Conservation (phyloP, 2,797 vertebrate genomes). For the Schizopygopsis malacanthus region DNA sequence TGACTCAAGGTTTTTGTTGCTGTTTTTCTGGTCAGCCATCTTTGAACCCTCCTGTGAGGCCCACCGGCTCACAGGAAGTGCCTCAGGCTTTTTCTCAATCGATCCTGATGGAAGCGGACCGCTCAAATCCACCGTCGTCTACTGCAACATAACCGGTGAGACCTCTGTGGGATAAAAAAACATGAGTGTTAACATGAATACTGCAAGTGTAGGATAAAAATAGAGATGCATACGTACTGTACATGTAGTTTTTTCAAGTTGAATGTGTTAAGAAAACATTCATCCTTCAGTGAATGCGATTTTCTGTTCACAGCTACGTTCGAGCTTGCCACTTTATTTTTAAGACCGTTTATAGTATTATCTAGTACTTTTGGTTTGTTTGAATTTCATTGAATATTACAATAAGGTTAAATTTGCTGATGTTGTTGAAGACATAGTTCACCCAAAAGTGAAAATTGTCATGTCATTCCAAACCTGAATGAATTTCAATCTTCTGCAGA, state of each 20-base stretch:
- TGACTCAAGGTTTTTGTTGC: slow-evolving; percentile 17
- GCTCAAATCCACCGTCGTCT: slow-evolving; percentile 74
- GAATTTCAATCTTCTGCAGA: neutral
- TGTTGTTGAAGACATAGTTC: neutral
- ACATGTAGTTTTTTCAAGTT: neutral
- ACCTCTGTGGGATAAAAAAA: neutral
- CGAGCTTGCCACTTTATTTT: neutral
- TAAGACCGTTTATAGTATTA: neutral
- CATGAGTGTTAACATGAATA: neutral
- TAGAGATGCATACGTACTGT: neutral
- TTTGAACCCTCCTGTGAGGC: slow-evolving; percentile 80
- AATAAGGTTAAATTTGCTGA: no score
- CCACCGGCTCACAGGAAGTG: slow-evolving; percentile 76
- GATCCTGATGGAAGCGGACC: slow-evolving; percentile 82
- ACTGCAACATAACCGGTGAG: slow-evolving; percentile 82
- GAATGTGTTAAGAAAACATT: neutral
- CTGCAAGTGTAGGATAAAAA: slow-evolving; percentile 12
- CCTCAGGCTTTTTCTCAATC: slow-evolving; percentile 76
- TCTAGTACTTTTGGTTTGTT: neutral
- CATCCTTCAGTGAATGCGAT: neutral
- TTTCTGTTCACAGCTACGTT: neutral
- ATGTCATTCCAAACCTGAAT: neutral
- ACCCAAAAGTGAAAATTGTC: neutral
- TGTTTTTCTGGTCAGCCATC: slow-evolving; percentile 69
- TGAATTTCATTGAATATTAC: neutral